Evolutionary conservation across 1,140 invertebrate species (phyloP), one percentile per base, ranked within the genome.

Genomic region (Diabrotica virgifera): DNA sequence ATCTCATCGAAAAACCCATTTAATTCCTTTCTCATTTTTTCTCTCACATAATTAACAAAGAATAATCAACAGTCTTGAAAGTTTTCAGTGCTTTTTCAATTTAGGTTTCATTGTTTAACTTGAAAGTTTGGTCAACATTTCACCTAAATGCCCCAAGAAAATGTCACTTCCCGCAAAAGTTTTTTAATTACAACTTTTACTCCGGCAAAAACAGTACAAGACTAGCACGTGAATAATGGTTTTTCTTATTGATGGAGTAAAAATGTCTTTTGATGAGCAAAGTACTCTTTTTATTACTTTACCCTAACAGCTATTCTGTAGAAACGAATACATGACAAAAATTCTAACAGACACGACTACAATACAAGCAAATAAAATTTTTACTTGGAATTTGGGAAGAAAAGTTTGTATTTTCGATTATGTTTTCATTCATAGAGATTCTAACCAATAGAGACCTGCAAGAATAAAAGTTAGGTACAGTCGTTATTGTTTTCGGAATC

Each of bases 61-160:
- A 36, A 57, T 57, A 57, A 57, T 57, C 55, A 37, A 57, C 55
- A 46, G 24, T 36, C 55, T 36, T 12, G 36, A 57, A 57, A 57
- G 55, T 57, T 57, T 11, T 36, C n/a, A 11, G 24, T n/a, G 36
- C 55, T 57, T 57, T 57, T 57, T 36, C 55, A 57, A 57, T 57
- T 57, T 57, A 37, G 10, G 24, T 57, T 11, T 55, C 55, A 57
- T 57, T 57, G 55, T 57, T 57, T 57, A 57, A 57, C 55, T 57
- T 57, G 36, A 37, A 37, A 57, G 55, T 57, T 57, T 12, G 55
- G 55, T 57, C 55, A 57, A 57, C 55, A 57, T 57, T 57, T 36
- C 55, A 57, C 36, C 24, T 36, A n/a, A 36, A 57, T 57, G 36
- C 55, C 36, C 36, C n/a, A 37, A 57, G 55, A 57, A 57, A 57